These are phyloP conservation scores for Fulica atra DNA, from an alignment of 2,113 vertebrate species.

Conservation along the genomic window DNA sequence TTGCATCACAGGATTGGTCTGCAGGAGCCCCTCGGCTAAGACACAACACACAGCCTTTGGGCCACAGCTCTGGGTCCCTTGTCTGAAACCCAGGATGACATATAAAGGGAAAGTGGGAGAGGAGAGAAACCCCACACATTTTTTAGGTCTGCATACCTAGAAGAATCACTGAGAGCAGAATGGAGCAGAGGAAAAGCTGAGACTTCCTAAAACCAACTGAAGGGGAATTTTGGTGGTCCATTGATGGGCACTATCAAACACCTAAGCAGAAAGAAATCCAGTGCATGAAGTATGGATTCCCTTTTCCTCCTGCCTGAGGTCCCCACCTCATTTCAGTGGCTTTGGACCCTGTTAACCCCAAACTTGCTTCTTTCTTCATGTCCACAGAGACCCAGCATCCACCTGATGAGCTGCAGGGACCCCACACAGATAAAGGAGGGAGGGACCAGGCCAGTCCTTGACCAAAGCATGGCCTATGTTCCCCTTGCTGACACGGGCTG, in stretches of 20 bases:
- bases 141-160: neutral
- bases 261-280: neutral
- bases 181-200: neutral
- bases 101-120: neutral
- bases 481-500: too few species aligned
- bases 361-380: neutral
- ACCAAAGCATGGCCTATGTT: too few species aligned
- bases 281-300: neutral
- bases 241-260: neutral
- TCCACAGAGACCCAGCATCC: neutral
- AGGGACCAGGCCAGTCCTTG: too few species aligned
- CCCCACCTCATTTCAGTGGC: neutral
- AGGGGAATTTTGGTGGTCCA: neutral
- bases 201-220: neutral
- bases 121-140: neutral
- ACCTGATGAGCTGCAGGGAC: neutral
- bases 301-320: neutral
- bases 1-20: neutral
- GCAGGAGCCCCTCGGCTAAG: neutral
- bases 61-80: neutral
- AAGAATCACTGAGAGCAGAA: neutral
- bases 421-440: rapidly evolving
- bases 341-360: neutral
- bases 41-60: neutral
- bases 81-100: neutral